Evolutionary conservation across 2,888 invertebrate genomes (phyloP).

Genomic region (Neoaliturus tenellus): DNA sequence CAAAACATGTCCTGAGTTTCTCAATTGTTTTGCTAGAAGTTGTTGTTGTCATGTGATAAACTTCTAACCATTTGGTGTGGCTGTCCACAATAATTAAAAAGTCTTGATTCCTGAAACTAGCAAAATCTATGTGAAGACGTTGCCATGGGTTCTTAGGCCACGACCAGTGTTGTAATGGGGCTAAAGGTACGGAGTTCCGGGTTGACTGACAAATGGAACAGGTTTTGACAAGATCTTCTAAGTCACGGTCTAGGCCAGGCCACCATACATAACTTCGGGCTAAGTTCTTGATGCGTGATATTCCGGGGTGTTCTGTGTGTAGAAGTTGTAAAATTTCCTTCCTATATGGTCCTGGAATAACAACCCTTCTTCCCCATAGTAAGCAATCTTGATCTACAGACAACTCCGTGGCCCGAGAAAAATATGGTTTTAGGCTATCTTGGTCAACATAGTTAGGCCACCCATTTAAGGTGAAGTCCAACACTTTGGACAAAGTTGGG

Average conservation of each 20-base stretch:
- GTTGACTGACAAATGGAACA: constrained; percentile 61
- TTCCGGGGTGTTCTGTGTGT: constrained; percentile 22
- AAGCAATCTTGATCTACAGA: constrained; percentile 37
- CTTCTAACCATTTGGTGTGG: constrained; percentile 59
- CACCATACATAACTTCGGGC: constrained; percentile 51
- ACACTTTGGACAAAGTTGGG: constrained; percentile 14
- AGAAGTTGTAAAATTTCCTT: constrained; percentile 26
- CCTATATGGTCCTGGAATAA: constrained; percentile 19
- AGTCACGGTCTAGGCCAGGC: constrained; percentile 30
- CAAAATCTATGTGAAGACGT: constrained; percentile 38
- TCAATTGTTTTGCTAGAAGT: constrained; percentile 20
- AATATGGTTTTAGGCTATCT: constrained; percentile 7
- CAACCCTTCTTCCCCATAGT: constrained; percentile 33
- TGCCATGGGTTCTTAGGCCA: constrained; percentile 46
- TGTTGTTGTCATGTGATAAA: constrained; percentile 21
- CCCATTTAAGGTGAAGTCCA: constrained; percentile 32
- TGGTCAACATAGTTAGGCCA: constrained; percentile 24
- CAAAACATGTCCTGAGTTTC: constrained; percentile 20
- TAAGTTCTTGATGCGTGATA: constrained; percentile 14
- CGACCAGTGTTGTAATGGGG: constrained; percentile 61
- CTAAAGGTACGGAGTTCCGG: constrained; percentile 51
- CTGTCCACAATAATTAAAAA: constrained; percentile 54
- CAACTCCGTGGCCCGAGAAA: constrained; percentile 12
- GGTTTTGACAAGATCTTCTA: constrained; percentile 51
- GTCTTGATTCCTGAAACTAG: constrained; percentile 18